A percentile compares a stretch with the other conserved stretches of the same genome.
Evolutionary conservation across 2,888 invertebrate genomes (phyloP).

Genomic region (Epinotia bilunana): DNA sequence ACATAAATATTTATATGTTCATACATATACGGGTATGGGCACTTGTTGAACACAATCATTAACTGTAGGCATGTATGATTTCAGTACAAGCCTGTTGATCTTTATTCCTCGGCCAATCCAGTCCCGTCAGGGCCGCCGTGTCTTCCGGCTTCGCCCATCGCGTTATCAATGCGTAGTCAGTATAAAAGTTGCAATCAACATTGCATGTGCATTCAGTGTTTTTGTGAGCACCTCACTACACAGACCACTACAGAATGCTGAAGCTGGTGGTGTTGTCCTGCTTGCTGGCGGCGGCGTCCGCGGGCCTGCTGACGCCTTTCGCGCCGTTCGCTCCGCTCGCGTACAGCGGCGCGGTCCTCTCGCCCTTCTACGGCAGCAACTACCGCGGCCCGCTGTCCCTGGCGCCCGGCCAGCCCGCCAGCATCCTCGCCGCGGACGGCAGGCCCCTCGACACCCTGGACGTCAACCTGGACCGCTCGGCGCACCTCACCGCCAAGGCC

Average conservation of each 20-base stretch:
- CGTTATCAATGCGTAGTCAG: conserved; percentile 55
- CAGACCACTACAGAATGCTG: conserved; percentile 80
- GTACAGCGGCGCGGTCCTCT: conserved; percentile 56
- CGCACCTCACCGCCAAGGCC: conserved; percentile 74
- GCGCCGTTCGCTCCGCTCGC: conserved; percentile 49
- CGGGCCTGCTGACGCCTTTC: conserved; percentile 55
- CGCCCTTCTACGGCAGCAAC: conserved; percentile 62
- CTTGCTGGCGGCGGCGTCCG: conserved; percentile 84
- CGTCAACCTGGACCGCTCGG: conserved; percentile 77
- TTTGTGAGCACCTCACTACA: conserved; percentile 66
- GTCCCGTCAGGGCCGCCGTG: conserved; percentile 68
- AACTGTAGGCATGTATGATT: conserved; percentile 41
- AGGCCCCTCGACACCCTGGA: conserved; percentile 77
- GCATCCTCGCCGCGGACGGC: conserved; percentile 73
- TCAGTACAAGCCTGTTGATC: conserved; percentile 28
- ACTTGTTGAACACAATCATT: conserved; percentile 19
- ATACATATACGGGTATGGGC: not conserved
- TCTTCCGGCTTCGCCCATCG: conserved; percentile 66
- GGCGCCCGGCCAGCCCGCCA: conserved; percentile 77
- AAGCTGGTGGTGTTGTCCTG: conserved; percentile 86
- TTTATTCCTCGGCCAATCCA: conserved; percentile 66
- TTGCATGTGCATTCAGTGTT: conserved; percentile 68
- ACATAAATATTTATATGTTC: conserved; percentile 19
- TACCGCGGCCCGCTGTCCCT: conserved; percentile 76
- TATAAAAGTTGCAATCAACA: conserved; percentile 64